A percentile compares a stretch with the other conserved stretches of the same genome.
These are phyloP conservation scores for Rhabdophis nuchalis DNA, from an alignment of 2,797 vertebrate species.

Conservation along the genomic window DNA sequence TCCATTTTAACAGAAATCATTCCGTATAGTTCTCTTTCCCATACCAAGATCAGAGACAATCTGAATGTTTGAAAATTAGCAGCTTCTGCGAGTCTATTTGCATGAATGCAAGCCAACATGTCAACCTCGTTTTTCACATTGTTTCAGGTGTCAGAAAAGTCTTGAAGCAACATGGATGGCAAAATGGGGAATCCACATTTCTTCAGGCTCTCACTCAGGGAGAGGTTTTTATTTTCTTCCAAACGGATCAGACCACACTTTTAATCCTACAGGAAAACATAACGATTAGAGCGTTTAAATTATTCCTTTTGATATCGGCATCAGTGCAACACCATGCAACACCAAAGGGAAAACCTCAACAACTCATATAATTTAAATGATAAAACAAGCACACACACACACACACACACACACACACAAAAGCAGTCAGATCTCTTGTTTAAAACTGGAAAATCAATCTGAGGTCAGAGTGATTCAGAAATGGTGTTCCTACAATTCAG, in stretches of 20 bases:
- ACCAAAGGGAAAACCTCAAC: neutral
- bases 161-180: neutral
- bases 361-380: neutral
- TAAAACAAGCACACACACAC: neutral
- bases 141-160: conserved; percentile 5
- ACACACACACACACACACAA: neutral
- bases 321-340: neutral
- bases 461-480: neutral
- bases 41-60: neutral
- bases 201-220: conserved; percentile 42
- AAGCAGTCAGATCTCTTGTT: neutral
- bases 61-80: conserved; percentile 10
- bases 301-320: neutral
- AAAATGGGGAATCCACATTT: conserved; percentile 13
- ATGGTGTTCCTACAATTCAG: neutral
- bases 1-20: conserved; percentile 21
- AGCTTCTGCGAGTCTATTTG: neutral
- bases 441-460: neutral
- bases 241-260: conserved; percentile 80
- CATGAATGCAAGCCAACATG: neutral
- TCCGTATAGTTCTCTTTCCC: neutral
- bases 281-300: neutral
- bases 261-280: conserved; percentile 69
- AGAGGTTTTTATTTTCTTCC: conserved; percentile 68
- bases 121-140: conserved; percentile 15